A percentile compares a stretch with the other conserved stretches of the same genome.
These are phyloP conservation scores for Diabrotica balteata DNA, from an alignment of 2,888 invertebrate species.

Conservation along the genomic window DNA sequence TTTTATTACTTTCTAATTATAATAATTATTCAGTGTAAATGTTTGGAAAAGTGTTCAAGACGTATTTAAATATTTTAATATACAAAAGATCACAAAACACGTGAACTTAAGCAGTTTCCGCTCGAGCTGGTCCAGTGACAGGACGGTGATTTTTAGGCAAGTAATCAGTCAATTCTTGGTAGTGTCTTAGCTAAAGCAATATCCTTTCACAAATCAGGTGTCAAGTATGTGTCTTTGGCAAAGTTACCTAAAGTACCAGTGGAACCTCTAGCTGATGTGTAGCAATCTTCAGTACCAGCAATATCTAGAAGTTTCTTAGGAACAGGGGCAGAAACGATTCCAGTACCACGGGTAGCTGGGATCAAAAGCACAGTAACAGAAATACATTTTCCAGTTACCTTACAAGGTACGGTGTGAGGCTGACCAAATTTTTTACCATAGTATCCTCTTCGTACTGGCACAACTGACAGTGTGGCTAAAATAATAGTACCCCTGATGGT, in stretches of 20 bases:
- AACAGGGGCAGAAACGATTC: conserved; percentile 98
- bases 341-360: conserved; percentile 99
- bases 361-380: conserved; percentile 97
- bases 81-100: conserved; percentile 1
- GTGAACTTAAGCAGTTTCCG: conserved; percentile 36
- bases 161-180: conserved; percentile 93
- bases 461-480: conserved; percentile 95
- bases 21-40: too few species aligned
- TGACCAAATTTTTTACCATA: conserved; percentile 99
- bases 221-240: conserved; percentile 98
- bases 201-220: conserved; percentile 99
- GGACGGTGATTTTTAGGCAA: conserved; percentile 72
- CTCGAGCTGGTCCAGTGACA: conserved; percentile 45
- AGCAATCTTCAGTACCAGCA: conserved; percentile 99
- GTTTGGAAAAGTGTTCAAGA: too few species aligned
- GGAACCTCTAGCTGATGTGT: conserved; percentile 96
- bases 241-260: conserved; percentile 99
- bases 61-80: too few species aligned
- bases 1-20: too few species aligned
- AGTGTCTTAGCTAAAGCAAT: conserved; percentile 92
- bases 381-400: conserved; percentile 99
- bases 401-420: conserved; percentile 99
- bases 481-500: conserved; percentile 99
- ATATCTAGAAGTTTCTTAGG: conserved; percentile 98
- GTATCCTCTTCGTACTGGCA: conserved; percentile 97